Base-by-base conservation (phyloP, 92 coral and sea anemone genomes). In the Parazoanthus atlanticus region DNA sequence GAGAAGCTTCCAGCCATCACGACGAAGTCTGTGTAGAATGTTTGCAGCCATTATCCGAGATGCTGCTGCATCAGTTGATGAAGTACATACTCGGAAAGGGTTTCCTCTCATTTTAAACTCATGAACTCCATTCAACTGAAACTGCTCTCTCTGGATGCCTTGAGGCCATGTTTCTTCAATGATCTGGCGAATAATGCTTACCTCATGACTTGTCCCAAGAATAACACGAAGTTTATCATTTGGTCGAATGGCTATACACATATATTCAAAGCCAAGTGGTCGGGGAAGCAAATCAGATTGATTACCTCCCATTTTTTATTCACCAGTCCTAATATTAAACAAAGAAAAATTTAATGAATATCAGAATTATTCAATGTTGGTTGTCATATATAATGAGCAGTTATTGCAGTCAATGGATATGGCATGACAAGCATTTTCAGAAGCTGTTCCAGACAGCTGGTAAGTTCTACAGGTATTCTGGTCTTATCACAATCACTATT, bases 1-100 rank as follows among this genome's bases (percentile, higher is more conserved):
- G 17, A 76, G 67, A 58, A 92, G 88, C 38, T 74, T 92, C 93
- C 94, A 92, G 25, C 94, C 94, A 30, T 86, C 88, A 11, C 71
- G 67, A n/a, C 56, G 70, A 19, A 92, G 88, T 12, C 90, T 88
- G 31, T 92, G 89, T n/a, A 92, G 88, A 88, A 92, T 90, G 43
- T 29, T 43, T 8, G 86, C 91, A 28, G 90, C 88, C 91, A 92
- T 88, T 76, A 78, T 81, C 30, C 94, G 82, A 31, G 80, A 77
- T 23, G 69, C 69, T 17, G 75, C 89, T 13, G 80, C 85, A 16
- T 81, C 84, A 76, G 76, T 56, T 16, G 67, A 31, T 15, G 89
- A 76, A 0, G 66, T 82, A 78, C 71, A 81, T 47, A 58, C 12
- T 25, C 69, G 31, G 78, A 91, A 82, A 7, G 88, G 80, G 34